phyloP scores from a whole-genome alignment of 2,113 vertebrate species.

The Anarhynchus alexandrinus region DNA sequence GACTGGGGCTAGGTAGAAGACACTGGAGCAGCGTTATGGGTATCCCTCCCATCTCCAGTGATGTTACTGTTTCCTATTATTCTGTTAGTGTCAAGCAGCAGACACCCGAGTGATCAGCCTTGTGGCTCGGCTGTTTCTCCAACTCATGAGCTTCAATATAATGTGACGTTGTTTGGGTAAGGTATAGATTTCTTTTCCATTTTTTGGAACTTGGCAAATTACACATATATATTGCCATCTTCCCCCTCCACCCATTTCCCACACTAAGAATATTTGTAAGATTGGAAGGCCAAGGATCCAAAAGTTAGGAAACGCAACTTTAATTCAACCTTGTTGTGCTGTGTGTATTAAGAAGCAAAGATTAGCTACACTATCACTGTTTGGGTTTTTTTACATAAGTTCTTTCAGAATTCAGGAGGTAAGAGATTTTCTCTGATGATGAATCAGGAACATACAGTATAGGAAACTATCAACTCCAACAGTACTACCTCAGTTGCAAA shows the following conservation, averaged over 20 bases:
- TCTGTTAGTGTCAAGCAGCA: neutral
- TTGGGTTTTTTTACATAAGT: neutral
- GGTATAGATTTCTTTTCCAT: neutral
- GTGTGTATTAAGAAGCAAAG: neutral
- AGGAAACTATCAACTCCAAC: neutral
- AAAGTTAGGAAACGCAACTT: neutral
- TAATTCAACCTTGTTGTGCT: neutral
- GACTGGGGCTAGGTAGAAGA: neutral
- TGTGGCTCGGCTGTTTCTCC: neutral
- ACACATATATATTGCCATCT: neutral
- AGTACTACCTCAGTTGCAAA: neutral
- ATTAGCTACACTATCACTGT: neutral
- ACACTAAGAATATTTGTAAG: fast-evolving
- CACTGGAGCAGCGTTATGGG: neutral
- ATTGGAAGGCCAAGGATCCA: neutral
- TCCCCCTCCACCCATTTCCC: neutral
- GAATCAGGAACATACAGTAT: neutral
- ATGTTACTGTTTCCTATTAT: neutral
- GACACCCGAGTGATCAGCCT: neutral
- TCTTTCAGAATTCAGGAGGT: neutral
- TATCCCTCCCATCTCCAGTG: neutral
- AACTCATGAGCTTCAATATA: neutral
- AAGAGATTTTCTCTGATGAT: neutral
- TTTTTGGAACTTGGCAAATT: neutral
- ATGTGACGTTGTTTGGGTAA: neutral